Evolutionary conservation across 92 coral and sea anemone genomes (phyloP).

Genomic region (Umimayanthus chanpuru): DNA sequence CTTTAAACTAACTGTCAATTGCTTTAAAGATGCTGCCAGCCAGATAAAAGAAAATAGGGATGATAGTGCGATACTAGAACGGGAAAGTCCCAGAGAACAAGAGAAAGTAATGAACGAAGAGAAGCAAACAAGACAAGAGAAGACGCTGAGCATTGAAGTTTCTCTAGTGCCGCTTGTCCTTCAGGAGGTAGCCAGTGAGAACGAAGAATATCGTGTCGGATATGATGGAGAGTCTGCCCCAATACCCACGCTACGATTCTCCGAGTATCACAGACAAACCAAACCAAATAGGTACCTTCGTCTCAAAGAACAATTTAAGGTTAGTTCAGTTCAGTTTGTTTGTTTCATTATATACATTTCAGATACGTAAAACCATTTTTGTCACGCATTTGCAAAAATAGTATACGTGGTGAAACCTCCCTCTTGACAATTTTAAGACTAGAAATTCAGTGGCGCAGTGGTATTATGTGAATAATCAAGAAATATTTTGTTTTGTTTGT

Average conservation of each 20-base stretch:
- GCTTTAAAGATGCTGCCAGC: neutral
- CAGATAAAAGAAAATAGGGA: no score
- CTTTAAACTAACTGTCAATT: no score
- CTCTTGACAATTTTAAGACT: no score
- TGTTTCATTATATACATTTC: no score
- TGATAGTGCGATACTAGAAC: neutral
- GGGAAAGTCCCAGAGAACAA: neutral
- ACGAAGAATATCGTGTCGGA: constrained; percentile 37
- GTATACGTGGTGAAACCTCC: no score
- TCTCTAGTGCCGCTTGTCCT: neutral
- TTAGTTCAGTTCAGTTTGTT: neutral
- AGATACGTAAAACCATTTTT: no score
- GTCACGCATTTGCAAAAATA: no score
- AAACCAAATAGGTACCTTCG: constrained; percentile 34
- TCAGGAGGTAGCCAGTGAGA: constrained; percentile 23
- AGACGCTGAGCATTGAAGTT: constrained; percentile 19
- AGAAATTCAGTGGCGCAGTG: no score
- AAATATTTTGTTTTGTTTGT: no score
- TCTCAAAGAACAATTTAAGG: constrained; percentile 62
- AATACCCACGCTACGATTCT: constrained; percentile 54
- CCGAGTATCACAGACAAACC: constrained; percentile 49
- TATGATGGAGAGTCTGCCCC: constrained; percentile 60
- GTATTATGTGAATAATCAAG: no score
- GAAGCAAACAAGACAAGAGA: neutral
- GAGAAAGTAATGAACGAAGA: neutral